Evolutionary conservation across 2,113 vertebrate species (phyloP).

Genomic region (Labeo rohita): DNA sequence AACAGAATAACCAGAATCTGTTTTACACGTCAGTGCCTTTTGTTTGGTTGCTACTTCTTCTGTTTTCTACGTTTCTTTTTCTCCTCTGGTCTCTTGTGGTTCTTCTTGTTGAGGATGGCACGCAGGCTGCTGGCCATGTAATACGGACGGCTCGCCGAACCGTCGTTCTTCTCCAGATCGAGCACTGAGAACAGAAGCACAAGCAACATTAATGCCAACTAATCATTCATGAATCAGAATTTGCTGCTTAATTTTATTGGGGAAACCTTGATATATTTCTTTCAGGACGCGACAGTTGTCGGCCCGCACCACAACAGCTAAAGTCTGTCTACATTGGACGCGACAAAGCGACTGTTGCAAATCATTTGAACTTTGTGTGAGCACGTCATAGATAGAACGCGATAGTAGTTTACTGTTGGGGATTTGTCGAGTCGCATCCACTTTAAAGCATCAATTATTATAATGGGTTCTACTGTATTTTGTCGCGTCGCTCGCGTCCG

Average conservation of each 20-base stretch:
- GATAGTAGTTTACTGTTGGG: no score
- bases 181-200: constrained; percentile 77
- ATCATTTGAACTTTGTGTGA: no score
- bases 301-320: no score
- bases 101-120: constrained; percentile 70
- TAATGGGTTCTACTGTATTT: no score
- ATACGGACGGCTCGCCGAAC: constrained; percentile 72
- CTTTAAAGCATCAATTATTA: no score
- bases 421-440: no score
- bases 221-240: constrained; percentile 1
- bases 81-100: constrained; percentile 29
- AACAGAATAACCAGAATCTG: not conserved
- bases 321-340: no score
- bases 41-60: constrained; percentile 7
- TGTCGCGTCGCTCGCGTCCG: no score
- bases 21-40: not conserved
- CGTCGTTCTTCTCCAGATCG: constrained; percentile 78
- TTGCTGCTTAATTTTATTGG: no score
- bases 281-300: no score
- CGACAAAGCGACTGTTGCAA: no score
- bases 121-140: constrained; percentile 65
- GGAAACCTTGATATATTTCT: not conserved
- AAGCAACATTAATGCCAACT: not conserved
- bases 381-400: no score
- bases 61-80: constrained; percentile 10